Evolutionary conservation across 2,797 vertebrate genomes (phyloP), one percentile per base, ranked within the genome.

Genomic region (Schizothorax lantsangensis): DNA sequence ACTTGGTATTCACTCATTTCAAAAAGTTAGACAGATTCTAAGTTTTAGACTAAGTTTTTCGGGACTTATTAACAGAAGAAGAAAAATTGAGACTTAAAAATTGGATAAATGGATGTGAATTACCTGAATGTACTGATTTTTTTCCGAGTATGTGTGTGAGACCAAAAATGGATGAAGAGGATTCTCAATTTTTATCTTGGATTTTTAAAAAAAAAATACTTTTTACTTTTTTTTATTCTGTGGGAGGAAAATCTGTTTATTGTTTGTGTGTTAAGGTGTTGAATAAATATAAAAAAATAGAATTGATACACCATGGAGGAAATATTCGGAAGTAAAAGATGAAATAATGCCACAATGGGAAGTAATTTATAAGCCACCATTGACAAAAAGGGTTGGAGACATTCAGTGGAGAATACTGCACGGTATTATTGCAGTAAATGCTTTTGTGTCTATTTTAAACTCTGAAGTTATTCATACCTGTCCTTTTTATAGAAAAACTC

Each of bases 401-500:
- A 38, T 81, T 23, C 38, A 66, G 3, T 81, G 59, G 8, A 59
- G 8, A 59, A 26, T 14, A n/a, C n/a, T n/a, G 40, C 52, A 64
- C 2, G 1, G 38, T 15, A 26, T 80, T 17, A 26, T 80, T 14
- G 57, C 21, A 4, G 3, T 64, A 14, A 80, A 80, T 30, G n/a
- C 8, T 62, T 26, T 80, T 80, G 21, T 80, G 54, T 79, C 33
- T 38, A 62, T 79, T 62, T 36, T 79, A 14, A 79, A 30, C 3
- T n/a, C 74, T 36, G 47, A 30, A 30, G 30, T 78, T n/a, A 30
- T 15, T 9, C 14, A 47, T 78, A 33, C 12, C 6, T 64, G 78
- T 40, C 33, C 38, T 62, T 45, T 80, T 30, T 59, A 15, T 66
- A 15, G 26, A 30, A 1, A 30, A 30, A 30, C 30, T 30, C 30